A percentile compares a stretch with the other conserved stretches of the same genome.
Evolutionary conservation across 2,113 vertebrate species (phyloP).

Genomic region (Colistium nudipinnis): DNA sequence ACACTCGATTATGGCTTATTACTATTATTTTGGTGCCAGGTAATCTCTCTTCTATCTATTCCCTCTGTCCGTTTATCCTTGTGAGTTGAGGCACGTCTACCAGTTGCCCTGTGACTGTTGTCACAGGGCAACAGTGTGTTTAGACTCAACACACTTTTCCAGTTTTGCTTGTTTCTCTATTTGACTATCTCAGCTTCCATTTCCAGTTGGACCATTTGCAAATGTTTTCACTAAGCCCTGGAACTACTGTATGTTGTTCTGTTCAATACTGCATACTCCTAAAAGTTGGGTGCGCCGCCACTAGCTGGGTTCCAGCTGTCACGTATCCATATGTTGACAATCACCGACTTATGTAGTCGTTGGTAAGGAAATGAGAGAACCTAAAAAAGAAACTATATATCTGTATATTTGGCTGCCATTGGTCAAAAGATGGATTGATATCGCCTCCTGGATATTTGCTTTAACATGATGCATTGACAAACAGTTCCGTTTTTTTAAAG

Average conservation of each 20-base stretch:
- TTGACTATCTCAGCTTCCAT: conserved; percentile 11
- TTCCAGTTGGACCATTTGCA: background rate
- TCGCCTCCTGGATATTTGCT: background rate
- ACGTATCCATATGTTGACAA: background rate
- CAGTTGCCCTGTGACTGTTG: background rate
- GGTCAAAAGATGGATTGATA: too few relatives aligned
- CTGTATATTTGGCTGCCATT: too few relatives aligned
- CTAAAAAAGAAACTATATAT: too few relatives aligned
- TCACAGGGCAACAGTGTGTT: background rate
- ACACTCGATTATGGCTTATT: conserved; percentile 5
- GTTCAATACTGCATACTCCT: background rate
- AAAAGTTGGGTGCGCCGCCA: background rate
- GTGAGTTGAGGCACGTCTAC: conserved; percentile 17
- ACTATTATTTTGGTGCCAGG: conserved; percentile 12
- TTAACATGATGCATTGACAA: background rate
- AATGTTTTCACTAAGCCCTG: background rate
- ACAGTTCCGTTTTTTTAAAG: too few relatives aligned
- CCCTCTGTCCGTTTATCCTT: background rate
- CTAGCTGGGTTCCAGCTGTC: background rate
- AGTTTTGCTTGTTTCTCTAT: background rate
- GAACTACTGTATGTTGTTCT: background rate
- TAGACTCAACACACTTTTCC: background rate
- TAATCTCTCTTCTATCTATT: conserved; percentile 15
- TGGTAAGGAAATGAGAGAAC: too few relatives aligned
- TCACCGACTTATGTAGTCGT: too few relatives aligned